Base-by-base conservation (phyloP, 2,797 vertebrate species). In the Alectoris magna region DNA sequence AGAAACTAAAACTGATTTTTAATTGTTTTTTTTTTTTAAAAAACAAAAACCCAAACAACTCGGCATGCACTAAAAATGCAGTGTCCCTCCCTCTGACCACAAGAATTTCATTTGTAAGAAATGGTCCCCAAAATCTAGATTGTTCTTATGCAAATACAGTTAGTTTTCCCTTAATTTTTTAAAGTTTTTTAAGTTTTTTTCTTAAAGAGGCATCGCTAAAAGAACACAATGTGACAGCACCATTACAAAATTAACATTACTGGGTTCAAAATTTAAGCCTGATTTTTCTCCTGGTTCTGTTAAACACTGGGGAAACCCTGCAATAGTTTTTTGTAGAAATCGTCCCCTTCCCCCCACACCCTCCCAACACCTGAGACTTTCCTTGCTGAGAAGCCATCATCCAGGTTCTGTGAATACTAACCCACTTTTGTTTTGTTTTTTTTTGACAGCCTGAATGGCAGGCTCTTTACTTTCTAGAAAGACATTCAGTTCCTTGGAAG, bases 211-310 rank as follows among this genome's bases (percentile, higher is more conserved):
- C 97, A 96, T 96, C 95, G 96, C 97, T 98, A 97, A 97, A 98
- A 98, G 93, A 97, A 97, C 94, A 97, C 96, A 96, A 97, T 94
- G 97, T 95, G 97, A 97, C 97, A 98, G 98, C 98, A 98, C 98
- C 98, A 97, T 97, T 97, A 97, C 96, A 94, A 97, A 98, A 98
- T 98, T 98, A 98, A 98, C 98, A 98, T 98, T 98, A 97, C 97
- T 98, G 97, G 97, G 96, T 98, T 98, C 97, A 94, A 96, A 98
- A 98, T 89, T 97, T 95, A 97, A 97, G 95, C 97, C 95, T 96
- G 94, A 70, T 85, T 71, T 91, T 94, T 96, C 87, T 96, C 96
- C 95, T 97, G 97, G 95, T 89, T 93, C 91, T 96, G 96, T 97
- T 88, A 96, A 91, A 95, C 93, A 93, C 73, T 49, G 93, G 96